Percentiles rank a stretch among this genome's conserved stretches.
These are phyloP conservation scores for Huso huso DNA, from an alignment of 2,797 vertebrate species.

Conservation along the genomic window DNA sequence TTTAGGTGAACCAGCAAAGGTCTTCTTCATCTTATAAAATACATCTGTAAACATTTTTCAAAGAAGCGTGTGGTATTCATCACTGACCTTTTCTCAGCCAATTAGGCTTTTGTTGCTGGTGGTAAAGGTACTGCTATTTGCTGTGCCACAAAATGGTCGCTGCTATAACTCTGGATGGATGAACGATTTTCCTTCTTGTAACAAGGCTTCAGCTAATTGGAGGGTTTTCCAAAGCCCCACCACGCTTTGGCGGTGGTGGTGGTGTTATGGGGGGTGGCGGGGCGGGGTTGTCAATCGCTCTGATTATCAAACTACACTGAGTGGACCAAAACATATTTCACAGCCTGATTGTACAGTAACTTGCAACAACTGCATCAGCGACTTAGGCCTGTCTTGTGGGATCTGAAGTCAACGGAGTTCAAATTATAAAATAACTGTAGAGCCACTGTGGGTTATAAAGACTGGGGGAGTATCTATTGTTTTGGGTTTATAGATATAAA, in stretches of 20 bases:
- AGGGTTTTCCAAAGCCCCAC: slow-evolving; percentile 7
- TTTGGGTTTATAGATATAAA: not conserved
- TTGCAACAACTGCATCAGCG: slow-evolving; percentile 8
- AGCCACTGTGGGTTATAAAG: not conserved
- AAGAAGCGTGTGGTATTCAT: slow-evolving; percentile 2
- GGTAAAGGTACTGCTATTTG: slow-evolving; percentile 16
- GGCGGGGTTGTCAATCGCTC: not conserved
- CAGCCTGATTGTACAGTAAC: not conserved
- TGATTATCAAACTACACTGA: not conserved
- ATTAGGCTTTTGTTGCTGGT: slow-evolving; percentile 29
- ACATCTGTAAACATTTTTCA: no score
- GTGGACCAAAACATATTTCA: not conserved
- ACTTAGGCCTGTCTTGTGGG: slow-evolving; percentile 16
- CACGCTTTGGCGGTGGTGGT: not conserved
- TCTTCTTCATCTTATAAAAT: no score
- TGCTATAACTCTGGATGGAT: slow-evolving; percentile 18
- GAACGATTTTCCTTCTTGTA: slow-evolving; percentile 7
- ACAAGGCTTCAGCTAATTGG: slow-evolving; percentile 14
- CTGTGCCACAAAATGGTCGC: slow-evolving; percentile 14
- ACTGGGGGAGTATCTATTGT: not conserved
- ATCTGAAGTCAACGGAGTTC: slow-evolving; percentile 5
- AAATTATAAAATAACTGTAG: not conserved
- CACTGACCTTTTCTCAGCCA: slow-evolving; percentile 37
- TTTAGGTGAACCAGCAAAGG: no score
- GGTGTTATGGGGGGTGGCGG: not conserved